Evolutionary conservation across 53 echinoderm and acorn worm species (phyloP), one percentile per base, ranked within the genome.

Genomic region (Paelopatides confundens): DNA sequence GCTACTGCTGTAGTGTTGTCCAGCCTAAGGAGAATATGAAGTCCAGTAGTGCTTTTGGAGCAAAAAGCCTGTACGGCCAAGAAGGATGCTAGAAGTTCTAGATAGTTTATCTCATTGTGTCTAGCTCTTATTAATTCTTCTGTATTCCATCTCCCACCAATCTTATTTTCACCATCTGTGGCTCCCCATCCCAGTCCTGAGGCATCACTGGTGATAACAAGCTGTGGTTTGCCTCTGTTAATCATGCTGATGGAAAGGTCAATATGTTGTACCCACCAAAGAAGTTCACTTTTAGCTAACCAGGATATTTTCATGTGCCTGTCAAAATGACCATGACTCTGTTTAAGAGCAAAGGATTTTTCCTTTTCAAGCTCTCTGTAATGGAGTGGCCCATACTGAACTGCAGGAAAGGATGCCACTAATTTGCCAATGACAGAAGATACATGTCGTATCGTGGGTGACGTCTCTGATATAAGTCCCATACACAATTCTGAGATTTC

Each of bases 151-250:
- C 88, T 65, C 8, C 91, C 91, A 35, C 91, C 91, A 54, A 66
- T 82, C 5, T 87, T 67, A 12, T 65, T 21, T 4, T 18, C 23
- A 0, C 30, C 36, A 43, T 66, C 86, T 39, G 82, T 23, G 17
- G 88, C 91, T 5, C 93, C 90, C 92, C 92, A 89, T 36, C 94
- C 89, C 5, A 64, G 65, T 2, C 81, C 85, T 47, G 90, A 88
- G 2, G 88, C 90, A 88, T 93, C 71, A 24, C 85, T 87, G 15
- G 84, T 94, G 33, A 92, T 43, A 43, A 43, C 2, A 43, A 43
- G 43, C 3, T 2, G 7, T 43, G 7, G 7, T 43, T 43, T 43
- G 43, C 43, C 43, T 11, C 43, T 5, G 39, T 8, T 8, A 43
- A 43, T n/a, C n/a, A n/a, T n/a, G n/a, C n/a, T n/a, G n/a, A n/a